A percentile compares a stretch with the other conserved stretches of the same genome.
phyloP scores from a whole-genome alignment of 2,797 vertebrate species.

The Enoplosus armatus region DNA sequence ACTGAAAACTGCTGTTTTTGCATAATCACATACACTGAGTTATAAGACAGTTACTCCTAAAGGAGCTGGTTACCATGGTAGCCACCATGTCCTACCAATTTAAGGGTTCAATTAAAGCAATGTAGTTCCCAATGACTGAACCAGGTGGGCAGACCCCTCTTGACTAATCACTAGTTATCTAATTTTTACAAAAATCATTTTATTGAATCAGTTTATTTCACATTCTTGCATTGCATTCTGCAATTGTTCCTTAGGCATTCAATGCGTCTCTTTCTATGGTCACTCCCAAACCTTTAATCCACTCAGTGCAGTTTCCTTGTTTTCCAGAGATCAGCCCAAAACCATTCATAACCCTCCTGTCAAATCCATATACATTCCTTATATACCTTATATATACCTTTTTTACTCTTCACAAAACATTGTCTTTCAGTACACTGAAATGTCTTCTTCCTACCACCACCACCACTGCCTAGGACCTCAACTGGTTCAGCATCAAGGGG shows the following conservation, averaged over 20 bases:
- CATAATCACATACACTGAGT: not conserved
- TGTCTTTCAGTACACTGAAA: not conserved
- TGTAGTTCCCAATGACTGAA: not conserved
- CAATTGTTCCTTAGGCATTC: not conserved
- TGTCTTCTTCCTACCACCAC: not conserved
- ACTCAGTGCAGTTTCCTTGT: not conserved
- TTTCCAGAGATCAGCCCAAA: not conserved
- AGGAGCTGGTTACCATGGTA: not conserved
- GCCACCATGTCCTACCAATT: not conserved
- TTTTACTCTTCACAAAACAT: not conserved
- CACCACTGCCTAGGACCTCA: not conserved
- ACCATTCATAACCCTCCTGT: not conserved
- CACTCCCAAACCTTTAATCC: not conserved
- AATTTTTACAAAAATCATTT: not conserved
- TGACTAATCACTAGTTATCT: not conserved
- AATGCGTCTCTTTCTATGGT: not conserved
- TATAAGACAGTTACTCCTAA: not conserved
- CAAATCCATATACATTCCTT: not conserved
- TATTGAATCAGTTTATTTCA: not conserved
- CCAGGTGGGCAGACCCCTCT: not conserved
- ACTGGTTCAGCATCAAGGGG: not conserved
- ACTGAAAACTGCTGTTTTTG: not conserved
- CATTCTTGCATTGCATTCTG: not conserved
- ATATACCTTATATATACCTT: not conserved
- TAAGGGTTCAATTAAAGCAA: not conserved